Evolutionary conservation across 2,888 invertebrate species (phyloP).

Genomic region (Chesias legatella): DNA sequence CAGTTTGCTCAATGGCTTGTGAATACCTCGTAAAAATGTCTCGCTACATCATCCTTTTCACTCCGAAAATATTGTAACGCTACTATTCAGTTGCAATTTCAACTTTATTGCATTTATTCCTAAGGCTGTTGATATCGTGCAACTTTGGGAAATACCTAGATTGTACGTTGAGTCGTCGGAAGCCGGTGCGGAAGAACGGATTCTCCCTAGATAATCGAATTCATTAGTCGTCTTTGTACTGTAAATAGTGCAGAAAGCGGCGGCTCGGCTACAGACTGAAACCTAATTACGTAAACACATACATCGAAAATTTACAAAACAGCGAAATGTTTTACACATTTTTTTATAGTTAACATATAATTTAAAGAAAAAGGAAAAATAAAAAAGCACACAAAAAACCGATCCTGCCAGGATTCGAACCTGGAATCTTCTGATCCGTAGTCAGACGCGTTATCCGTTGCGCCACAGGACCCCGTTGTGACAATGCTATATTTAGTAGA

Average conservation of each 20-base stretch:
- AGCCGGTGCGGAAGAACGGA: slow-evolving; percentile 48
- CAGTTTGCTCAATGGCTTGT: slow-evolving; percentile 26
- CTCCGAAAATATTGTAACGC: slow-evolving; percentile 19
- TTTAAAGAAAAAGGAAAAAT: slow-evolving; percentile 2
- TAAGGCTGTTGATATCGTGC: slow-evolving; percentile 19
- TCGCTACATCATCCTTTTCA: slow-evolving; percentile 29
- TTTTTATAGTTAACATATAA: too few relatives aligned
- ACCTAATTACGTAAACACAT: slow-evolving; percentile 3
- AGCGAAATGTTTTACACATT: too few relatives aligned
- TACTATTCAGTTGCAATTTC: slow-evolving; percentile 23
- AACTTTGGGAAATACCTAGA: slow-evolving; percentile 18
- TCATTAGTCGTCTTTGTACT: slow-evolving; percentile 66
- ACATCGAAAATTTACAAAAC: background rate
- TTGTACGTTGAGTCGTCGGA: slow-evolving; percentile 40
- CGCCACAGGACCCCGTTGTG: slow-evolving; percentile 72
- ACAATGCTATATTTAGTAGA: fast-evolving
- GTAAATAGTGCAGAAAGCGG: slow-evolving; percentile 48
- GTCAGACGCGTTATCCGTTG: slow-evolving; percentile 86
- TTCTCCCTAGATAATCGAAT: slow-evolving; percentile 65
- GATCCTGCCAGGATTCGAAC: slow-evolving; percentile 83
- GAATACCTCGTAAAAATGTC: slow-evolving; percentile 25
- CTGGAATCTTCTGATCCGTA: slow-evolving; percentile 87
- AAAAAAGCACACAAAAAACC: slow-evolving; percentile 22
- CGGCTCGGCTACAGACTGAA: slow-evolving; percentile 19
- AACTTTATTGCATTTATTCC: slow-evolving; percentile 19